Evolutionary conservation across 1,140 invertebrate species (phyloP).

Genomic region (Aleiodes sp.): DNA sequence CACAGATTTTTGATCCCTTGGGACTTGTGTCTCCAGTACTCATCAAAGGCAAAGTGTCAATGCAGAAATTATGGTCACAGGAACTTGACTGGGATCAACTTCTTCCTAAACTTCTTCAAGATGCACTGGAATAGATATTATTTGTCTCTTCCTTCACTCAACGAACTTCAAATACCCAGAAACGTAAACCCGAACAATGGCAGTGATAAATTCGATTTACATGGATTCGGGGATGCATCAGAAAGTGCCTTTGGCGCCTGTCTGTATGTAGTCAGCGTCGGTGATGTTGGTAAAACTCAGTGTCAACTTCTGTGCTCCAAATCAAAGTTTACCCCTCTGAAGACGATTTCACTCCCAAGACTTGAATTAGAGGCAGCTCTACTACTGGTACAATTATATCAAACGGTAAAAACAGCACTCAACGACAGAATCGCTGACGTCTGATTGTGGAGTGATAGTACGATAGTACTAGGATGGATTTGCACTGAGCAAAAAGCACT

Average conservation of each 20-base stretch:
- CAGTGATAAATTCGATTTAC: background rate
- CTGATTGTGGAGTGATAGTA: constrained; percentile 19
- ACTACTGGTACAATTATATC: background rate
- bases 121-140: background rate
- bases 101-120: too few species aligned
- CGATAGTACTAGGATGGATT: constrained; percentile 21
- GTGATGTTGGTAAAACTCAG: background rate
- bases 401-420: background rate
- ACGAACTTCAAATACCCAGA: background rate
- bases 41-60: too few species aligned
- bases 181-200: background rate
- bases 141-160: background rate
- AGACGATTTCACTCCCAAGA: background rate
- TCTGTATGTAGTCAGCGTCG: background rate
- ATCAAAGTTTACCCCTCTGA: background rate
- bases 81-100: too few species aligned
- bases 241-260: background rate
- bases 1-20: too few species aligned
- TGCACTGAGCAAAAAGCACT: background rate
- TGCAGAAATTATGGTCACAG: too few species aligned
- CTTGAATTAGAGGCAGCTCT: background rate
- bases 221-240: background rate
- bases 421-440: background rate
- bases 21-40: too few species aligned
- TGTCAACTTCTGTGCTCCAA: background rate